These are phyloP conservation scores for Cepaea nemoralis DNA, from an alignment of 1,140 invertebrate species.

Conservation along the genomic window DNA sequence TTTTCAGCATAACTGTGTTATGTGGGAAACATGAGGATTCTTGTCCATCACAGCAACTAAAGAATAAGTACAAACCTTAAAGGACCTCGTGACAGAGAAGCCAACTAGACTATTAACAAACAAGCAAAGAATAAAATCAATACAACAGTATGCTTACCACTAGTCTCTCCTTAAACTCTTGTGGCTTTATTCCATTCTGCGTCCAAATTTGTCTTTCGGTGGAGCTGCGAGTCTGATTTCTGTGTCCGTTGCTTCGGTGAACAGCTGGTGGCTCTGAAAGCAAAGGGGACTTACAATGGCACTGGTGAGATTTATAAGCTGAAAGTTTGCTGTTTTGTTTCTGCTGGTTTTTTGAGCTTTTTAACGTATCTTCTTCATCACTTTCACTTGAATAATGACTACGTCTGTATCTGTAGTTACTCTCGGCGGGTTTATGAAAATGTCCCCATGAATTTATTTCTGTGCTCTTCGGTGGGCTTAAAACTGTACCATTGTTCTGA, in stretches of 20 bases:
- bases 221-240: neutral
- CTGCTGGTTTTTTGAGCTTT: conserved; percentile 23
- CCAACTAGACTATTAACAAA: too few species aligned
- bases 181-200: conserved; percentile 55
- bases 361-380: conserved; percentile 53
- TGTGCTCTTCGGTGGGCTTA: conserved; percentile 32
- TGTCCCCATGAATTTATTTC: conserved; percentile 63
- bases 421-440: conserved; percentile 57
- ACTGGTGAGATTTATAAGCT: conserved; percentile 54
- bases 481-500: neutral
- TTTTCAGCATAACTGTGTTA: too few species aligned
- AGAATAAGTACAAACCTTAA: too few species aligned
- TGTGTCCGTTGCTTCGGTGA: neutral
- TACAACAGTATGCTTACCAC: neutral
- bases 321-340: neutral
- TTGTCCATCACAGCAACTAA: too few species aligned
- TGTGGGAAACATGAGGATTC: too few species aligned
- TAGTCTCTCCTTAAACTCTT: conserved; percentile 63
- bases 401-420: conserved; percentile 63
- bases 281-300: conserved; percentile 18
- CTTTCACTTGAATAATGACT: conserved; percentile 68
- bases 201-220: conserved; percentile 30
- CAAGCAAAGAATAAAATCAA: too few species aligned
- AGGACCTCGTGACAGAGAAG: too few species aligned
- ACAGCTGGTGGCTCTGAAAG: neutral